Conservation (phyloP, 2,113 vertebrate species). For the Zosterops borbonicus region DNA sequence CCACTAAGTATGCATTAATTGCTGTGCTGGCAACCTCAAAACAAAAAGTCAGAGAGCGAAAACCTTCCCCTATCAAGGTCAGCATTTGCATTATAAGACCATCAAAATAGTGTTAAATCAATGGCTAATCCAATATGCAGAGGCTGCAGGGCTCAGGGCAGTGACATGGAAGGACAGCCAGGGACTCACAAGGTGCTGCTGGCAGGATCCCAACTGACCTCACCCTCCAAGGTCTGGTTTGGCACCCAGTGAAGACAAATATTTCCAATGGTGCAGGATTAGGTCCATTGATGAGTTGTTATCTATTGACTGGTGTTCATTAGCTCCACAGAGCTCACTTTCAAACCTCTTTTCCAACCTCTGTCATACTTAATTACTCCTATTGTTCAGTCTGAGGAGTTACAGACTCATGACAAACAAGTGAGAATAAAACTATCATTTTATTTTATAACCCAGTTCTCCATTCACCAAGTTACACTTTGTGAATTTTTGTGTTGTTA, state of each 20-base stretch:
- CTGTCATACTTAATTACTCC: not conserved
- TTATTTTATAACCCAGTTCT: not conserved
- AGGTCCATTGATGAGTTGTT: not conserved
- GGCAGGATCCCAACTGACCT: not conserved
- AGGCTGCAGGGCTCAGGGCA: not conserved
- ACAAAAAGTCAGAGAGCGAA: constrained; percentile 8
- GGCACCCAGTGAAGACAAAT: not conserved
- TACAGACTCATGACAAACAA: not conserved
- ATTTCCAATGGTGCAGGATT: not conserved
- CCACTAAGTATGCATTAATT: constrained; percentile 40
- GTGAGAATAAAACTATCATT: not conserved
- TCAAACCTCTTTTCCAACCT: not conserved
- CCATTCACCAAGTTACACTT: not conserved
- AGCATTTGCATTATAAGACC: constrained; percentile 16
- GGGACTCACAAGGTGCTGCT: not conserved
- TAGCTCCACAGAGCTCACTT: not conserved
- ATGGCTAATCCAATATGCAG: not conserved
- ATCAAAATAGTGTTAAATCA: not conserved
- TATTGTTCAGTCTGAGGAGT: not conserved
- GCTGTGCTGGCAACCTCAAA: not conserved
- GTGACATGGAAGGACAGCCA: not conserved
- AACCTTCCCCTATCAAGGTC: constrained; percentile 10
- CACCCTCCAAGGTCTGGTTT: not conserved
- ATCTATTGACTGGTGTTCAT: not conserved
- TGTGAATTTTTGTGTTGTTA: not conserved